Percentiles rank a stretch among this genome's conserved stretches.
Evolutionary conservation across 2,888 invertebrate species (phyloP).

Genomic region (Leptopilina syphax): DNA sequence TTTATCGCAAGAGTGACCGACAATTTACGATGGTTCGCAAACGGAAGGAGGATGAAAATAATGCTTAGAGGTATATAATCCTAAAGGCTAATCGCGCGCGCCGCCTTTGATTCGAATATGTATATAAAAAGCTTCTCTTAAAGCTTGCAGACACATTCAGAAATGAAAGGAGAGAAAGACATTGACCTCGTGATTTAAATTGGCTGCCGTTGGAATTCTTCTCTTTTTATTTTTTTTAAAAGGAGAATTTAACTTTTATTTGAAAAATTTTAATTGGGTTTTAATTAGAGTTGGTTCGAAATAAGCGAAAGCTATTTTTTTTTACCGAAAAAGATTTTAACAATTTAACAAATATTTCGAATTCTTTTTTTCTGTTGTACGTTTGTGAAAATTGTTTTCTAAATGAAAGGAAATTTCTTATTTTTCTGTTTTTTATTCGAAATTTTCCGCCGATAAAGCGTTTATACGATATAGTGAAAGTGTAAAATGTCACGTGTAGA

Average conservation of each 20-base stretch:
- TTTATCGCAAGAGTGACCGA: constrained; percentile 61
- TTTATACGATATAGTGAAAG: not conserved
- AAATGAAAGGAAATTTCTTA: too few relatives aligned
- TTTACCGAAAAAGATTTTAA: not conserved
- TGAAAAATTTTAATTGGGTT: constrained; percentile 3
- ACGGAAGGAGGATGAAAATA: constrained; percentile 43
- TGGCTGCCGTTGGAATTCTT: constrained; percentile 7
- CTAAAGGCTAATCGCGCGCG: constrained; percentile 28
- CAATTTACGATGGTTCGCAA: constrained; percentile 53
- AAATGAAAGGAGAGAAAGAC: not conserved
- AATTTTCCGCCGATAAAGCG: constrained; percentile 5
- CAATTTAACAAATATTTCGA: not conserved
- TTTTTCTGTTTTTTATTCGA: not conserved
- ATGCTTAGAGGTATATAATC: constrained; percentile 31
- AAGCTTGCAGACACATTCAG: not conserved
- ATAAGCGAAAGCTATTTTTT: too few relatives aligned
- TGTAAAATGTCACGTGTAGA: constrained; percentile 30
- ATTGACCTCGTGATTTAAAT: constrained; percentile 37
- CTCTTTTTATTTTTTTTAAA: too few relatives aligned
- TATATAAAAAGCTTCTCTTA: not conserved
- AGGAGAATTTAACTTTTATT: constrained; percentile 22
- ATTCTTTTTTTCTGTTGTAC: not conserved
- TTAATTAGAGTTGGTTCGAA: not conserved
- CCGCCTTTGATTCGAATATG: constrained; percentile 34
- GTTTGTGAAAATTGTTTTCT: too few relatives aligned